Evolutionary conservation across 2,888 invertebrate species (phyloP).

Genomic region (Heteromurus nitidus): DNA sequence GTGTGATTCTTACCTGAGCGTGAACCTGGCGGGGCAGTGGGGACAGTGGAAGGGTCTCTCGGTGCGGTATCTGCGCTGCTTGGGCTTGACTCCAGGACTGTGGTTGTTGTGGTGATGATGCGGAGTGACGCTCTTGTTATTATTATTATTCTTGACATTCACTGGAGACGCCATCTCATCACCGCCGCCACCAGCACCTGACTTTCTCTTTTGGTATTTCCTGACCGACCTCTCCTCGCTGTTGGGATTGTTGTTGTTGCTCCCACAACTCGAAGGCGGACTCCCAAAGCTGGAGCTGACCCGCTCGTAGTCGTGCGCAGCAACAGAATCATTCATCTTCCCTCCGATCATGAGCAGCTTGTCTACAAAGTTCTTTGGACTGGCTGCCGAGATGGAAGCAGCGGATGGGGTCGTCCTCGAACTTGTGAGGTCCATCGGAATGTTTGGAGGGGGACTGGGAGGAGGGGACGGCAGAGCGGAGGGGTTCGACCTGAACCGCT

Average conservation of each 20-base stretch:
- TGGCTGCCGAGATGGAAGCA: not conserved
- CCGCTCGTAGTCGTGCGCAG: not conserved
- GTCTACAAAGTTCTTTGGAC: not conserved
- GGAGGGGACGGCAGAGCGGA: conserved; percentile 55
- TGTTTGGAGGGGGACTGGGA: conserved; percentile 60
- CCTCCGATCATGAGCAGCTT: not conserved
- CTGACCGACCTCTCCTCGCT: not conserved
- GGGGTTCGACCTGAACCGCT: conserved; percentile 29
- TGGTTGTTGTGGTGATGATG: not conserved
- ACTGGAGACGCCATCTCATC: no score
- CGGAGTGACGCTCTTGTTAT: not conserved
- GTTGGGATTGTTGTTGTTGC: not conserved
- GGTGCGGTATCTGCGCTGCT: conserved; percentile 91
- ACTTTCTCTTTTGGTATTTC: conserved; percentile 28
- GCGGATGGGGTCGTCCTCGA: not conserved
- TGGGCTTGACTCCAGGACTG: conserved; percentile 81
- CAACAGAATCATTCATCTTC: not conserved
- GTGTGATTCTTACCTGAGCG: conserved; percentile 80
- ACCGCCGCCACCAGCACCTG: not conserved
- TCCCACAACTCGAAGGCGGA: conserved; percentile 26
- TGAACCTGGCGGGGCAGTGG: conserved; percentile 92
- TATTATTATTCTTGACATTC: not conserved
- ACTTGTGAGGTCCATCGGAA: conserved; percentile 26
- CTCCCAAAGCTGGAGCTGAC: conserved; percentile 38
- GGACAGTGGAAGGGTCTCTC: conserved; percentile 94